A percentile compares a stretch with the other conserved stretches of the same genome.
phyloP scores from a whole-genome alignment of 2,113 vertebrate genomes.

The Varanus komodoensis region DNA sequence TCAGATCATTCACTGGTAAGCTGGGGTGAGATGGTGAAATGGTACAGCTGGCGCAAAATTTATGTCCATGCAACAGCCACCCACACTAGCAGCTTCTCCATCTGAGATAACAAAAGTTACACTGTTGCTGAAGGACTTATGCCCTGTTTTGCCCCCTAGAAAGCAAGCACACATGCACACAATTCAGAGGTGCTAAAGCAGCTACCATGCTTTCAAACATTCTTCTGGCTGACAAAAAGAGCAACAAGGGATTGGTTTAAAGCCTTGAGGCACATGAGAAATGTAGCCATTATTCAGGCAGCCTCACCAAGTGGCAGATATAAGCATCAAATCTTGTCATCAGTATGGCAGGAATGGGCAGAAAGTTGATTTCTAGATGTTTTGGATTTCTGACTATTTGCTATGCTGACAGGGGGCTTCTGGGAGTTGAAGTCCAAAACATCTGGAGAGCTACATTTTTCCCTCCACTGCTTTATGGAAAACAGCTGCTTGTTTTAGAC shows the following conservation, averaged over 20 bases:
- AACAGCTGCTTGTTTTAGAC: background rate
- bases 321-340: background rate
- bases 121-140: constrained; percentile 48
- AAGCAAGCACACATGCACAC: background rate
- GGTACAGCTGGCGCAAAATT: constrained; percentile 69
- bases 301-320: background rate
- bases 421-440: too few species aligned
- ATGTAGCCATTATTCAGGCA: background rate
- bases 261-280: background rate
- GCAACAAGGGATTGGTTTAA: background rate
- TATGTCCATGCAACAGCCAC: constrained; percentile 73
- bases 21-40: constrained; percentile 68
- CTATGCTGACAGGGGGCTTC: too few species aligned
- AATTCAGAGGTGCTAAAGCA: background rate
- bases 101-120: constrained; percentile 79
- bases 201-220: background rate
- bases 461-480: background rate
- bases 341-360: background rate
- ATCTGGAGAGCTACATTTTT: too few species aligned
- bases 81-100: constrained; percentile 61
- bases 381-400: too few species aligned
- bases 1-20: constrained; percentile 80
- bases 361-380: too few species aligned
- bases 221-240: background rate
- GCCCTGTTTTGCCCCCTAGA: constrained; percentile 79